Evolutionary conservation across 2,888 invertebrate species (phyloP), one percentile per base, ranked within the genome.

Genomic region (Gortyna flavago): DNA sequence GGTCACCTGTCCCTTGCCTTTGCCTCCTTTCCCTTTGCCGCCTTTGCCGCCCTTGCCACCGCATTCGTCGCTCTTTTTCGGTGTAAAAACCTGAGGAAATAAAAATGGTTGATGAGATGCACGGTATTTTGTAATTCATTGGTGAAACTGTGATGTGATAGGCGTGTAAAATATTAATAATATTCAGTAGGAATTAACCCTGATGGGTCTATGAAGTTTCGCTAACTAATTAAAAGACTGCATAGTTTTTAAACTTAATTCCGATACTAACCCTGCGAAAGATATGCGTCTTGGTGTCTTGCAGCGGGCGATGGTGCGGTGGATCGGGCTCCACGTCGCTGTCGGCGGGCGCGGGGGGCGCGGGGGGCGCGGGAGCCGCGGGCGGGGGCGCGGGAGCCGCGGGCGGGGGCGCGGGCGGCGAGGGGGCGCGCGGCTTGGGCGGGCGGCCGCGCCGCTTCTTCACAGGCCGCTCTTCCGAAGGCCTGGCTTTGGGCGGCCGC

Each of bases 41-140:
- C 98, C 97, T 84, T 98, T 97, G 64, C 97, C 97, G 18, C 98
- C 98, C 88, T 98, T 98, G 0, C 98, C 98, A 35, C 98, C 98
- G 68, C 97, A 97, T 88, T 97, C 98, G 16, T 97, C 97, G 80
- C 97, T 97, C 69, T 97, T 97, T 88, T 96, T 97, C n/a, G 97
- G 95, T 8, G 96, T 96, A 87, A 96, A 96, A 44, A 96, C 96
- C 96, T 96, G 91, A 3, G 87, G 16, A 51, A 51, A 57, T 11
- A 67, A 71, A 35, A 35, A 35, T 18, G n/a, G 9, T 35, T 13
- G 7, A n/a, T 54, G 4, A 38, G 11, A 38, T 69, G n/a, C 4
- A 54, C 11, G 3, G 9, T 6, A 1, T 25, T 21, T 68, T 16
- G 13, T 8, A 48, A 48, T 13, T 41, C 0, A 29, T 41, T 44